Base-by-base conservation (phyloP, 2,113 vertebrate genomes). In the Neolamprologus tretocephalus region DNA sequence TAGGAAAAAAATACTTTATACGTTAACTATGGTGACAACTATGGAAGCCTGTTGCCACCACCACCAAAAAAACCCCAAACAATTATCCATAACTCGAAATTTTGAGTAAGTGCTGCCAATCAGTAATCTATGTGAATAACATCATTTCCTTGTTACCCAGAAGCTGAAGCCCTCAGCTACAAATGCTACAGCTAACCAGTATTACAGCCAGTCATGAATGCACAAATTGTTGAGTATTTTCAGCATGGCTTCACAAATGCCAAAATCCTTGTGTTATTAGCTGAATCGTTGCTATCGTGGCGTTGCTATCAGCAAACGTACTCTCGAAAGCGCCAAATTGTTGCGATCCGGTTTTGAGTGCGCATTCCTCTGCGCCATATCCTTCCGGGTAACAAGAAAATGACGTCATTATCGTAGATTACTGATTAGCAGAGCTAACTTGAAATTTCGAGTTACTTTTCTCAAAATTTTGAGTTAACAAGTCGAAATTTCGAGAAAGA, bases 31-130 rank as follows among this genome's bases (percentile, higher is more conserved):
- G 12, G 33, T 2, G 2, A 40, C 2, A 21, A 17, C 26, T 17
- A 10, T 61, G 8, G 16, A 61, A 61, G 57, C 5, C 16, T 0
- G 16, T 61, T 61, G 19, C 28, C 28, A 4, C 57, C 28, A 19
- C 55, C 55, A 10, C 55, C 26, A 61, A 61, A 9, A 17, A 23
- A 4, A 2, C 0, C 0, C 16, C 49, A 57, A 57, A 3, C 23
- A 57, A 31, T 58, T 17, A 61, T 61, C 28, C 28, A 61, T 61
- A 61, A 61, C 16, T 61, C 0, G 0, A 61, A 61, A 33, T 61
- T 61, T 61, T 0, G 8, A 61, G 28, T 33, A 19, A 61, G 57
- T 10, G 28, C 2, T 33, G 57, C 28, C 1, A 33, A 33, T 61
- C 28, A 33, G 28, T 10, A 33, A 61, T 33, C 2, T 33, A 19